Conservation (phyloP, 2,888 invertebrate species). For the Xanthorhoe designata region DNA sequence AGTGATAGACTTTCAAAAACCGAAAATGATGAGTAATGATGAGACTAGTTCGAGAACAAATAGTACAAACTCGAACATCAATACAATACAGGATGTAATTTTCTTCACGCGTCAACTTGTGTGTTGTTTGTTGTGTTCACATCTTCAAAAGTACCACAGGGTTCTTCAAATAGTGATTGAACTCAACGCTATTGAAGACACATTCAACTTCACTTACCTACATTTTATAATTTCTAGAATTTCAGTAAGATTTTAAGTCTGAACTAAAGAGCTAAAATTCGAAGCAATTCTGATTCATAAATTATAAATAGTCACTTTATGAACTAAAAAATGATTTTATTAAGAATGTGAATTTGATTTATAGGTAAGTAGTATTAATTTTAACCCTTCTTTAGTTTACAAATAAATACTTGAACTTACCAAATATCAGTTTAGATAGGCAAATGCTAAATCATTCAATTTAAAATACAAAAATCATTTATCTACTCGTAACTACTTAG, state of each 20-base stretch:
- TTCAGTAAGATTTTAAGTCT: not conserved
- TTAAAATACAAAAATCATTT: too few species aligned
- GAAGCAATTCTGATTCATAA: too few species aligned
- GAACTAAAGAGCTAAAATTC: too few species aligned
- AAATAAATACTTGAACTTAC: too few species aligned
- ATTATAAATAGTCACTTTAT: too few species aligned
- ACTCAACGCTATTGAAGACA: not conserved
- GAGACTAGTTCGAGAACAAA: constrained; percentile 28
- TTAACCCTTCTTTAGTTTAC: too few species aligned
- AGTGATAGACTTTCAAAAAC: not conserved
- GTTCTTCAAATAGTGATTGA: constrained; percentile 16
- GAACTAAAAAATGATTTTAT: too few species aligned
- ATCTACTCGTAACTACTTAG: too few species aligned
- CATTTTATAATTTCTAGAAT: not conserved
- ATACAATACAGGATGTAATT: constrained; percentile 66
- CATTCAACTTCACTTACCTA: not conserved
- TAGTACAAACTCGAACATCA: constrained; percentile 49
- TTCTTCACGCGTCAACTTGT: constrained; percentile 56
- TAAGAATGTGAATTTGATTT: too few species aligned
- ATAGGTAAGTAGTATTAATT: too few species aligned
- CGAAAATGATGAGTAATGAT: not conserved
- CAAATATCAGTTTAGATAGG: too few species aligned
- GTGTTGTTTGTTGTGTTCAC: constrained; percentile 45
- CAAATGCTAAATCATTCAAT: too few species aligned
- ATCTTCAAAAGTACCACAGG: constrained; percentile 43